These are phyloP conservation scores for Frieseomelitta varia DNA, from an alignment of 1,140 invertebrate genomes.

Conservation along the genomic window DNA sequence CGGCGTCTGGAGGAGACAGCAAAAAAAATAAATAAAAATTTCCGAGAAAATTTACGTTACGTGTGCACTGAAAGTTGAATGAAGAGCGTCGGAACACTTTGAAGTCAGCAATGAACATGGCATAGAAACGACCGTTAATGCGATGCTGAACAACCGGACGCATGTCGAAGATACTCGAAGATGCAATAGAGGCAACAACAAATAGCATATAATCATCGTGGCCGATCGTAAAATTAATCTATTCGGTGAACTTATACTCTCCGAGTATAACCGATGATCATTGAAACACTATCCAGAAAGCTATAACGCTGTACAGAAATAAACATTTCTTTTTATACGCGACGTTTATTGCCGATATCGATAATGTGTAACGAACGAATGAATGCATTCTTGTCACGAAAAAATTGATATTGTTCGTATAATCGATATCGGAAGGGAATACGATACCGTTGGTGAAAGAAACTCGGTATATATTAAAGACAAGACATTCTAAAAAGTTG, in stretches of 20 bases:
- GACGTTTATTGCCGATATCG: neutral
- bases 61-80: neutral
- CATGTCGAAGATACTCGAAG: neutral
- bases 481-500: slow-evolving; percentile 1
- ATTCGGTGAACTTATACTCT: neutral
- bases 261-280: neutral
- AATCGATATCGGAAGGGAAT: neutral
- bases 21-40: neutral
- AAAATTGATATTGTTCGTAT: neutral
- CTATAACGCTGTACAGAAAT: neutral
- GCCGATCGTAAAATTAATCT: neutral
- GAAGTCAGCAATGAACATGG: neutral
- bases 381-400: neutral
- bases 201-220: neutral
- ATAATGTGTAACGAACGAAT: neutral
- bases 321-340: neutral
- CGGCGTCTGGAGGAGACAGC: neutral
- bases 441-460: neutral
- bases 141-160: neutral
- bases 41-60: neutral
- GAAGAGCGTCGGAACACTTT: neutral
- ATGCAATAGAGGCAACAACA: neutral
- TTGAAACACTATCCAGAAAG: neutral
- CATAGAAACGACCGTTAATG: neutral
- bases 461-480: neutral